phyloP scores from a whole-genome alignment of 2,888 invertebrate genomes.

The Drosophila kanekoi region DNA sequence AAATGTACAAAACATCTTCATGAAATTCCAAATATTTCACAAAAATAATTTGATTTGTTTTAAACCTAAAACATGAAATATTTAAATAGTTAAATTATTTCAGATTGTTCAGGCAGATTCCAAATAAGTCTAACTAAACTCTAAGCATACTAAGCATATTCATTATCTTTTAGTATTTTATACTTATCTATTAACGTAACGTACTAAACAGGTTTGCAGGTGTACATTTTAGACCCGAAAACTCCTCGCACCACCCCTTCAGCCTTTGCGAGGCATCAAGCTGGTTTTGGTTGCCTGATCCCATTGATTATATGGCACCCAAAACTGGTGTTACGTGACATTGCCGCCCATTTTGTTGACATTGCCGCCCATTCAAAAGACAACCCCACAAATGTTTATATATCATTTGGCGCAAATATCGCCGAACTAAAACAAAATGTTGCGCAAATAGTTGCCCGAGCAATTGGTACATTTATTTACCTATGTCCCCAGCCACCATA shows the following conservation, averaged over 20 bases:
- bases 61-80: no score
- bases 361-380: conserved; percentile 22
- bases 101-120: no score
- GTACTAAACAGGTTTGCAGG: no score
- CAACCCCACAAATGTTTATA: conserved; percentile 56
- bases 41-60: no score
- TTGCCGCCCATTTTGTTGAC: conserved; percentile 55
- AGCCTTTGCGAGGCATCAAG: no score
- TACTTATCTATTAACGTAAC: no score
- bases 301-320: conserved; percentile 6
- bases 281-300: conserved; percentile 15
- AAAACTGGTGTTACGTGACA: conserved; percentile 48
- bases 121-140: no score
- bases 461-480: conserved; percentile 72
- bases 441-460: conserved; percentile 64
- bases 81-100: no score
- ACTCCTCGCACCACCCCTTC: conserved; percentile 19
- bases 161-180: no score
- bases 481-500: conserved; percentile 32
- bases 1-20: no score
- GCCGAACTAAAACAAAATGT: conserved; percentile 56
- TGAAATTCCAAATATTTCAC: no score
- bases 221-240: not conserved
- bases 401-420: conserved; percentile 63
- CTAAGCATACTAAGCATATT: no score